phyloP scores from a whole-genome alignment of 1,140 invertebrate genomes.

The Brachionus sp. region DNA sequence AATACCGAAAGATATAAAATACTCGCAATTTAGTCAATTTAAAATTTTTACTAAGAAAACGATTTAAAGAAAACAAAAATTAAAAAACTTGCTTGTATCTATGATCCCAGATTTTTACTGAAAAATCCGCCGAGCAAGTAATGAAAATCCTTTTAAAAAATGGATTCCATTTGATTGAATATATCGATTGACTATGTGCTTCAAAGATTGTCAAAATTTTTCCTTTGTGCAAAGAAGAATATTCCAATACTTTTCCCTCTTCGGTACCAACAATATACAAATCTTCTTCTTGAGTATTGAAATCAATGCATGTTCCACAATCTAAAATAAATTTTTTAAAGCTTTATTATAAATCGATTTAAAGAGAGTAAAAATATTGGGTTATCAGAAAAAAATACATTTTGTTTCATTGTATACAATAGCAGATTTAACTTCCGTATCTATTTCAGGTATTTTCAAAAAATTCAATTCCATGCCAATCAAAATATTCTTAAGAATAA shows the following conservation, averaged over 20 bases:
- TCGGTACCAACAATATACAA: constrained; percentile 86
- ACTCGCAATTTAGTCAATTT: too few species aligned
- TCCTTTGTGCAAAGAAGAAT: constrained; percentile 78
- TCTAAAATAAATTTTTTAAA: constrained; percentile 61
- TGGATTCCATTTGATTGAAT: constrained; percentile 78
- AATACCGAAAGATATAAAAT: too few species aligned
- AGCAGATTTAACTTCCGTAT: background rate
- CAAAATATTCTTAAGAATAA: constrained; percentile 59
- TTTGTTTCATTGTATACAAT: background rate
- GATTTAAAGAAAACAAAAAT: too few species aligned
- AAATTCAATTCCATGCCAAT: background rate
- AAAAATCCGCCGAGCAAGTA: constrained; percentile 85
- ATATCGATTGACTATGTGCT: constrained; percentile 80
- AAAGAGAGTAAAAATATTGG: background rate
- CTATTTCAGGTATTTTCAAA: background rate
- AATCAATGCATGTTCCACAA: constrained; percentile 80
- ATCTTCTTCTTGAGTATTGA: constrained; percentile 73
- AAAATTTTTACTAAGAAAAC: too few species aligned
- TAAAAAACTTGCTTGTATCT: constrained; percentile 53
- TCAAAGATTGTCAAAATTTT: constrained; percentile 72
- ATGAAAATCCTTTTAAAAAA: constrained; percentile 80
- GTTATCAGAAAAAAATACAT: background rate
- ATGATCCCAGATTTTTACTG: constrained; percentile 88
- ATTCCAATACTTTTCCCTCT: constrained; percentile 83
- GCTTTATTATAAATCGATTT: too few species aligned